Evolutionary conservation across 2,888 invertebrate genomes (phyloP).

Genomic region (Hylaea fasciaria): DNA sequence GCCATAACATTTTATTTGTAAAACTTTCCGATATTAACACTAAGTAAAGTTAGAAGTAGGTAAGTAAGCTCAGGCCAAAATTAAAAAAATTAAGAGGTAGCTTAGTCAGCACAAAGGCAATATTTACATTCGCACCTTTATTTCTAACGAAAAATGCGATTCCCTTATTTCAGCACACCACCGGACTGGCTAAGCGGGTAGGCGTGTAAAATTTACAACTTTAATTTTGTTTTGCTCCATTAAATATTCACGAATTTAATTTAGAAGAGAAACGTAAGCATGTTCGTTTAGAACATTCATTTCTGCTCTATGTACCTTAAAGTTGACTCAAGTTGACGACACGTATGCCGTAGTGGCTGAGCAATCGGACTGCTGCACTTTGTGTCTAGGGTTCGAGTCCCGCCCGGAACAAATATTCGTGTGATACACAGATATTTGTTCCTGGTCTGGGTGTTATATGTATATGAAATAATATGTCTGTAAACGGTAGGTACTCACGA

Average conservation of each 20-base stretch:
- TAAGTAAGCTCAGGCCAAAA: constrained; percentile 7
- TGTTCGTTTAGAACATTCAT: no score
- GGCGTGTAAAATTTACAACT: constrained; percentile 2
- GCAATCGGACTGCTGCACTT: no score
- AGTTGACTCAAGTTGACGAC: no score
- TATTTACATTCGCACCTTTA: constrained; percentile 10
- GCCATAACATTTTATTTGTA: neutral
- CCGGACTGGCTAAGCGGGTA: neutral
- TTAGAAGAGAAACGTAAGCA: neutral
- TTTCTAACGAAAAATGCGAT: constrained; percentile 1
- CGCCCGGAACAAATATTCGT: no score
- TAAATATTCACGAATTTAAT: neutral
- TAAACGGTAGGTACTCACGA: no score
- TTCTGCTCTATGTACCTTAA: no score
- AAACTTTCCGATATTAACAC: neutral
- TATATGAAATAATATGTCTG: no score
- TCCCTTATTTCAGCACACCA: constrained; percentile 7
- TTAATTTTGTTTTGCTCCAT: neutral
- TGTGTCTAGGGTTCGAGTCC: no score
- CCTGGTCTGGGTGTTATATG: no score
- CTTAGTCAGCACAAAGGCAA: constrained; percentile 8
- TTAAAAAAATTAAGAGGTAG: constrained; percentile 6
- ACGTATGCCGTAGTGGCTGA: no score
- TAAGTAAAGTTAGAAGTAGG: constrained; percentile 6
- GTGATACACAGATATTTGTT: no score